These are phyloP conservation scores for Acanthopleura granulata DNA, from an alignment of 2,888 invertebrate species.

Conservation along the genomic window DNA sequence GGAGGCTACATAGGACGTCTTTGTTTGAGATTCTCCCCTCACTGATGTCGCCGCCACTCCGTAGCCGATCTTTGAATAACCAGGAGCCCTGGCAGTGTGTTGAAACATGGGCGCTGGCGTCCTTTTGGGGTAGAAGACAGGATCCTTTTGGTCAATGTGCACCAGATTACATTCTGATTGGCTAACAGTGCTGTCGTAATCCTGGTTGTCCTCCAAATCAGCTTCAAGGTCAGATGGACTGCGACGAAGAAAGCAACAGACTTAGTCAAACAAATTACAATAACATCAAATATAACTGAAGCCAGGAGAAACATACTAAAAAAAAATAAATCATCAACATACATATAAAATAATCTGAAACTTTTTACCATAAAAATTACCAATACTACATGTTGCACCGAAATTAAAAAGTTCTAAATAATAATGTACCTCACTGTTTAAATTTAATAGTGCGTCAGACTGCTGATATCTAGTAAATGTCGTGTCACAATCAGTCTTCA, in stretches of 20 bases:
- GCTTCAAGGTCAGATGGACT: conserved; percentile 76
- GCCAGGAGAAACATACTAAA: no score
- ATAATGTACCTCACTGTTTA: no score
- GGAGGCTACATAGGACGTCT: conserved; percentile 33
- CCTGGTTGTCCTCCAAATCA: conserved; percentile 75
- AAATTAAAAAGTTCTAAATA: no score
- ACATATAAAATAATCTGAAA: no score
- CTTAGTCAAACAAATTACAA: not conserved
- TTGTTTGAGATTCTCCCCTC: conserved; percentile 26
- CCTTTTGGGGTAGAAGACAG: conserved; percentile 20
- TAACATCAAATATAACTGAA: no score
- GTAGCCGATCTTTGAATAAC: conserved; percentile 36
- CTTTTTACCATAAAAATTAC: no score
- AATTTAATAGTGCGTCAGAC: no score
- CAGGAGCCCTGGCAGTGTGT: conserved; percentile 19
- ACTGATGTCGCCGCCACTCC: not conserved
- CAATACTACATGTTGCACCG: no score
- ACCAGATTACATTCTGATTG: conserved; percentile 69
- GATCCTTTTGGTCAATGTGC: conserved; percentile 57
- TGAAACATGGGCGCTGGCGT: not conserved
- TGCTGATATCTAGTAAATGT: no score
- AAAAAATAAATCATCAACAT: no score
- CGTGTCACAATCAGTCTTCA: no score
- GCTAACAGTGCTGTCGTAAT: conserved; percentile 72
- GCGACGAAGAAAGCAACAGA: conserved; percentile 29